These are phyloP conservation scores for Tolmerus cingulatus DNA, from an alignment of 2,888 invertebrate genomes.

Conservation along the genomic window DNA sequence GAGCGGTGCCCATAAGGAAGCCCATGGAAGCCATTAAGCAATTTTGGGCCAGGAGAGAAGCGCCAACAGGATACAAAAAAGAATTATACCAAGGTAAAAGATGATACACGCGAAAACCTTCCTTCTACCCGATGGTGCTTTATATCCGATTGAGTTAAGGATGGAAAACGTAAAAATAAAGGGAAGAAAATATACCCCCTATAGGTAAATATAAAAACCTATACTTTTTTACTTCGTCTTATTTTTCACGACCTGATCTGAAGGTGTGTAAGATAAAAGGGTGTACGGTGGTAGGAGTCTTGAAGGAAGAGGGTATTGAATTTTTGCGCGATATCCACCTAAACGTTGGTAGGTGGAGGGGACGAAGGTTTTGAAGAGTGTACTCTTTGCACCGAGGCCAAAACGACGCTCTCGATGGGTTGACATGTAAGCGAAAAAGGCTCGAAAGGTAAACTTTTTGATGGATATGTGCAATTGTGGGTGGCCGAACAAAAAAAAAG, in stretches of 20 bases:
- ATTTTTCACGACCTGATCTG: neutral
- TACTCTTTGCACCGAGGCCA: neutral
- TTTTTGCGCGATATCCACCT: neutral
- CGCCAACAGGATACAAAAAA: neutral
- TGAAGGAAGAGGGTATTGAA: neutral
- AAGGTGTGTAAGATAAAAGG: neutral
- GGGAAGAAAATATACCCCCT: neutral
- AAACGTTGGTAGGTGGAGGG: neutral
- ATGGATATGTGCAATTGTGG: neutral
- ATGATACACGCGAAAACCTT: conserved; percentile 18
- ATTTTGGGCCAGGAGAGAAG: neutral
- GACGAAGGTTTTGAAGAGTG: too few species aligned
- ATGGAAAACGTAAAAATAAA: neutral
- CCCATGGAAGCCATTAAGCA: conserved; percentile 17
- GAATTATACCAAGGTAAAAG: neutral
- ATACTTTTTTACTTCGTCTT: neutral
- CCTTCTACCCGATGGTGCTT: neutral
- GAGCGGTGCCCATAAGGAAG: conserved; percentile 2
- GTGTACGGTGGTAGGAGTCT: neutral
- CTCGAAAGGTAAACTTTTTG: neutral
- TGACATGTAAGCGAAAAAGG: neutral
- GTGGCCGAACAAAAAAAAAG: neutral
- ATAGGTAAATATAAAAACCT: too few species aligned
- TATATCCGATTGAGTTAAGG: conserved; percentile 12
- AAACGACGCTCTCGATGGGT: neutral